Evolutionary conservation across 2,797 vertebrate species (phyloP), one percentile per base, ranked within the genome.

Genomic region (Picus viridis): DNA sequence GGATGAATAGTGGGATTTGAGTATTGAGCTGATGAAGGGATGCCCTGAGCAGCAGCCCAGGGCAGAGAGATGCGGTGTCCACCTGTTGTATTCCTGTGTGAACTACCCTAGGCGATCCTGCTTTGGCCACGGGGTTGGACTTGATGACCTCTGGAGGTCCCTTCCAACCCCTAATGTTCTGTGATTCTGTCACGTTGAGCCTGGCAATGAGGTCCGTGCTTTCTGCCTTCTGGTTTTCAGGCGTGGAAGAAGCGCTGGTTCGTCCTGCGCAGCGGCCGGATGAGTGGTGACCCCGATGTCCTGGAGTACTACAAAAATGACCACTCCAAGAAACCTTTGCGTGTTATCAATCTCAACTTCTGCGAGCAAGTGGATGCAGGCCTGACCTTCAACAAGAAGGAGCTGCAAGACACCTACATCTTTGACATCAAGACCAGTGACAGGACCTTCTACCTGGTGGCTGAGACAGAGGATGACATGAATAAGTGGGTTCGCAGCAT

Each of bases 231-330:
- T 93, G 78, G 61, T 3, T 85, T 84, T 80, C 95, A 99, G 99
- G 99, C 99, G 71, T 99, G 99, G 99, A 99, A 99, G 97, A 99
- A 99, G 39, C 99, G 99, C 56, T 99, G 99, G 99, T 99, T 99
- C 11, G 98, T 99, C 86, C 98, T 99, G 49, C 98, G 99, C 90
- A 99, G 99, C 0, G 99, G 99, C 49, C 99, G 99, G 29, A 99
- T 99, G 99, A 99, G 99, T 3, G 99, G 99, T 0, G 99, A 99
- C 96, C 99, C 99, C 0, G 99, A 99, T 2, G 99, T 99, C 36
- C 98, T 99, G 58, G 99, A 99, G 93, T 99, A 99, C 96, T 99
- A 99, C 97, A 99, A 99, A 97, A 99, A 99, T 83, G 98, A 99
- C 96, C 99, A 99, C 95, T 98, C 99, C 90, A 99, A 99, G 97